These are phyloP conservation scores for Nanger granti DNA, from an alignment of 2,113 vertebrate genomes.

Conservation along the genomic window DNA sequence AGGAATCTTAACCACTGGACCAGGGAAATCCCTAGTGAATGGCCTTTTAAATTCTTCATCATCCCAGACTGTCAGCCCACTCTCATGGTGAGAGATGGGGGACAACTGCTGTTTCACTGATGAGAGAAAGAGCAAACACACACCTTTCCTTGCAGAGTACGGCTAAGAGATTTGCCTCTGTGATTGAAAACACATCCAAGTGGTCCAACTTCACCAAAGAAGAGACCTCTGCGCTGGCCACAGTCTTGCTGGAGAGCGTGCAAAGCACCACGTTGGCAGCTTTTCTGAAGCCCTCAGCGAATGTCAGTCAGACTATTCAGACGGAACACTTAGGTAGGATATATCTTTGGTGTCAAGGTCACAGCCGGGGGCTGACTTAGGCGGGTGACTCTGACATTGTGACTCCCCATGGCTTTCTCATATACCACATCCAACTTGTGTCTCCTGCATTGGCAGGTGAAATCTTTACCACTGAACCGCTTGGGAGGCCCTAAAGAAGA, in stretches of 20 bases:
- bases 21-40: not conserved
- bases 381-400: not conserved
- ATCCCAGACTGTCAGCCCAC: too few species aligned
- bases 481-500: not conserved
- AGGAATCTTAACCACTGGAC: not conserved
- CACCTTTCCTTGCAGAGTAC: slow-evolving; percentile 4
- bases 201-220: not conserved
- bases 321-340: slow-evolving; percentile 13
- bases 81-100: not conserved
- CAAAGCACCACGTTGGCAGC: not conserved
- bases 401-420: not conserved
- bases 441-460: not conserved
- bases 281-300: not conserved
- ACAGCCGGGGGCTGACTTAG: fast-evolving
- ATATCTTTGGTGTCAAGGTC: not conserved
- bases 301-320: not conserved
- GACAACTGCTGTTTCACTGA: not conserved
- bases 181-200: not conserved
- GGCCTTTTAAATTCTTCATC: not conserved
- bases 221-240: not conserved
- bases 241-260: slow-evolving; percentile 40
- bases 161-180: not conserved
- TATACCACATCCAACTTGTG: not conserved
- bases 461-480: not conserved
- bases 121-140: not conserved